Evolutionary conservation across 2,113 vertebrate species (phyloP).

Genomic region (Corvus hawaiiensis): DNA sequence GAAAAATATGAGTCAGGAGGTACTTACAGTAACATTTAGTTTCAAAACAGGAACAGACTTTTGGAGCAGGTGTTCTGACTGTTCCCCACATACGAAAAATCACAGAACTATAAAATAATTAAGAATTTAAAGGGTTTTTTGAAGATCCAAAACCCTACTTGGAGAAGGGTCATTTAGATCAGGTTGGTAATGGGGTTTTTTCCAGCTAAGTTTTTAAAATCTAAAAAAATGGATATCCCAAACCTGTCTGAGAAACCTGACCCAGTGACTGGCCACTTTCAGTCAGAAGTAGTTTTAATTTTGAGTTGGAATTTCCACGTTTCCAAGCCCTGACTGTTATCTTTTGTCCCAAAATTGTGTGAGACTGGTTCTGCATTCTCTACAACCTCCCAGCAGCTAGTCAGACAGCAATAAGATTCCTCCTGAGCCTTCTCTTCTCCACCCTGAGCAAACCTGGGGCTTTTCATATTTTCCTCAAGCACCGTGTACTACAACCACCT

Average conservation of each 20-base stretch:
- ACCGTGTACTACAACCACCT: fast-evolving
- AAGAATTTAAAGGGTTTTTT: neutral
- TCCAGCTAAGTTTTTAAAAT: neutral
- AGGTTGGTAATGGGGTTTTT: neutral
- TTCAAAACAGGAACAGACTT: neutral
- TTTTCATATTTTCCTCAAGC: neutral
- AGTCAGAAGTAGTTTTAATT: neutral
- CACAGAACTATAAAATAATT: neutral
- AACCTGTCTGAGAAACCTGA: neutral
- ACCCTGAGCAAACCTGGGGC: neutral
- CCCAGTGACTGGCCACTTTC: neutral
- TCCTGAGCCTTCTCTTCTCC: neutral
- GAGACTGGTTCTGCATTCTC: neutral
- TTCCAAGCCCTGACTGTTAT: neutral
- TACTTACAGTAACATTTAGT: neutral
- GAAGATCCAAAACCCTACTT: neutral
- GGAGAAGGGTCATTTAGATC: neutral
- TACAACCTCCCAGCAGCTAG: neutral
- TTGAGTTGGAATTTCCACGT: neutral
- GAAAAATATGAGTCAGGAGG: neutral
- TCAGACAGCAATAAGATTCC: neutral
- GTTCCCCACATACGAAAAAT: neutral
- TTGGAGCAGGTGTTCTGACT: neutral
- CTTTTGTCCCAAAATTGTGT: neutral
- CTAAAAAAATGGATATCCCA: neutral